Conservation (phyloP, 2,888 invertebrate species). For the Netelia fuscicornis region DNA sequence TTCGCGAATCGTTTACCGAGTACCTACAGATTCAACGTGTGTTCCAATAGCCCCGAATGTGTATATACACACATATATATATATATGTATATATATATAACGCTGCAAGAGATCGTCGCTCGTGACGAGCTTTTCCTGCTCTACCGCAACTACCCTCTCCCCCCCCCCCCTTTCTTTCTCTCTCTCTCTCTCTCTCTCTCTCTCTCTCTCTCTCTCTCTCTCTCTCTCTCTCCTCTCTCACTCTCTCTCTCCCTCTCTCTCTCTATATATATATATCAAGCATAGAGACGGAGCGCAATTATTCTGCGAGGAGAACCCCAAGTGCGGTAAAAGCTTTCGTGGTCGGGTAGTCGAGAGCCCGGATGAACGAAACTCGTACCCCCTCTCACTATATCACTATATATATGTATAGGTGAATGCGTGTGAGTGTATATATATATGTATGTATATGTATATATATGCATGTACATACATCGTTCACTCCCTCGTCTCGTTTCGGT, state of each 20-base stretch:
- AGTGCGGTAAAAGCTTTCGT: conserved; percentile 63
- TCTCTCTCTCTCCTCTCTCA: conserved; percentile 32
- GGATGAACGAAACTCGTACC: conserved; percentile 34
- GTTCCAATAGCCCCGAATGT: neutral
- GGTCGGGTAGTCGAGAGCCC: conserved; percentile 19
- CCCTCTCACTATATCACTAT: conserved; percentile 3
- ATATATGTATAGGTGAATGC: neutral
- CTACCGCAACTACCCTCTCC: conserved; percentile 1
- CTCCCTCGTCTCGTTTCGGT: conserved; percentile 50
- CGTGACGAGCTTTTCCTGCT: conserved; percentile 27
- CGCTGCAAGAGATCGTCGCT: conserved; percentile 17
- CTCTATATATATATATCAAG: neutral
- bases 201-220: conserved; percentile 29
- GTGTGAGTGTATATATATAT: neutral
- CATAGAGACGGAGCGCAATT: conserved; percentile 35
- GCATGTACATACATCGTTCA: conserved; percentile 1
- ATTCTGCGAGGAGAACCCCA: conserved; percentile 41
- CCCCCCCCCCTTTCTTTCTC: neutral
- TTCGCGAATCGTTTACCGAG: conserved; percentile 51
- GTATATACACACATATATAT: neutral
- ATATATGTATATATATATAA: neutral
- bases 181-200: neutral
- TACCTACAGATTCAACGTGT: conserved; percentile 44
- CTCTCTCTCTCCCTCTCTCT: conserved; percentile 19
- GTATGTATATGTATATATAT: neutral